Evolutionary conservation across 2,113 vertebrate genomes (phyloP).

Genomic region (Tonatia bakeri): DNA sequence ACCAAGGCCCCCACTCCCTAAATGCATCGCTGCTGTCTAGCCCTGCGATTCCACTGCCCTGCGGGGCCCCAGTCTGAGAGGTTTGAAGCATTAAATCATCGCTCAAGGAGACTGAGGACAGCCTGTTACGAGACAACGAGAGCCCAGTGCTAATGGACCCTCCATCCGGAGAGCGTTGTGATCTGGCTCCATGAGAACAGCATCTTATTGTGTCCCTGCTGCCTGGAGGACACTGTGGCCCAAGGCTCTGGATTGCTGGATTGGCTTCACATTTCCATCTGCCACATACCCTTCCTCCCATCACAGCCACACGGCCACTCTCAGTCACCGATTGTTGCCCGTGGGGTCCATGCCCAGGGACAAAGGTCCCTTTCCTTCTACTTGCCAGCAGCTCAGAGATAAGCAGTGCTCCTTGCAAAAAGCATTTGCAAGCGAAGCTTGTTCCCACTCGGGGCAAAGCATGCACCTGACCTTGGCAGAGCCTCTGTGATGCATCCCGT

Average conservation of each 20-base stretch:
- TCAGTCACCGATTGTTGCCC: fast-evolving
- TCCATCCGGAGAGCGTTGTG: not conserved
- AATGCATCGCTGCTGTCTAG: not conserved
- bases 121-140: not conserved
- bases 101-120: not conserved
- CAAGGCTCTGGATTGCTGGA: not conserved
- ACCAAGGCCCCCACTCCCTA: not conserved
- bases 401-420: not conserved
- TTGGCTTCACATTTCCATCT: not conserved
- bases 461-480: not conserved
- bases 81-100: not conserved
- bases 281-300: fast-evolving
- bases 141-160: not conserved
- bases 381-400: no score
- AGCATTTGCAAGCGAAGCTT: no score
- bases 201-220: not conserved
- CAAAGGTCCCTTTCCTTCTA: not conserved
- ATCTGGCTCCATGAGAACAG: not conserved
- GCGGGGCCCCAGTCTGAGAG: not conserved
- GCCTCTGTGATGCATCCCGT: not conserved
- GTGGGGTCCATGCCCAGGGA: fast-evolving
- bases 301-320: fast-evolving
- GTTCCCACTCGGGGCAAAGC: not conserved
- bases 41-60: not conserved
- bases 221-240: not conserved